Base-by-base conservation (phyloP, 2,797 vertebrate species). In the Valencia hispanica region DNA sequence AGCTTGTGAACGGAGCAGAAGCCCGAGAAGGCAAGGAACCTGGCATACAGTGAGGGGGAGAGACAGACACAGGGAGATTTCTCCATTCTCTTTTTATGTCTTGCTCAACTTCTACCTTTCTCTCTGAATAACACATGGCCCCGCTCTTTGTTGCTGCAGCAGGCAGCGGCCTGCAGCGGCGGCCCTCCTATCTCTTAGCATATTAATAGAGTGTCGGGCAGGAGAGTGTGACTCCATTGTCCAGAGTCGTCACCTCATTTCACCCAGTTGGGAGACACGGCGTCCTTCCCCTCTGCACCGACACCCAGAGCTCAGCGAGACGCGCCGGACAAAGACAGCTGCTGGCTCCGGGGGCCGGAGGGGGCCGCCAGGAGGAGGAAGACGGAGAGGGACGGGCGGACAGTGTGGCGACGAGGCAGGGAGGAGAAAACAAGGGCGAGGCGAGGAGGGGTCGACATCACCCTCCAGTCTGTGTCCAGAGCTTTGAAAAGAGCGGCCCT, bases 181-280 rank as follows among this genome's bases (percentile, higher is more conserved):
- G 85, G 93, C 81, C 83, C 92, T 95, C 92, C 94, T 94, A 94
- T 92, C 93, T 96, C 92, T 95, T 95, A 96, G 95, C 95, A 96
- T 95, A 95, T 95, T 96, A 96, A 97, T 96, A 95, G 95, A 97
- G 93, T 95, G 94, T 94, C 86, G 89, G 95, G 94, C 94, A 93
- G 94, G 90, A 93, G 95, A 97, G 96, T 94, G 96, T 95, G 94
- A 95, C 95, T 84, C 95, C 91, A 96, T 96, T 97, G 95, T 96
- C 90, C 83, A 55, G 87, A 95, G 95, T 96, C 95, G 96, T 96
- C 96, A 95, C 96, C 95, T 96, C 96, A 95, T 96, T 95, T 95
- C 88, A 86, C 83, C 92, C 95, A 91, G 96, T 95, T 95, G 95
- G 96, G 95, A 95, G 95, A 95, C 93, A 93, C 93, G 92, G 94